Percentiles rank a stretch among this genome's conserved stretches.
These are phyloP conservation scores for Triplophysa yarkandensis DNA, from an alignment of 2,797 vertebrate species.

Conservation along the genomic window DNA sequence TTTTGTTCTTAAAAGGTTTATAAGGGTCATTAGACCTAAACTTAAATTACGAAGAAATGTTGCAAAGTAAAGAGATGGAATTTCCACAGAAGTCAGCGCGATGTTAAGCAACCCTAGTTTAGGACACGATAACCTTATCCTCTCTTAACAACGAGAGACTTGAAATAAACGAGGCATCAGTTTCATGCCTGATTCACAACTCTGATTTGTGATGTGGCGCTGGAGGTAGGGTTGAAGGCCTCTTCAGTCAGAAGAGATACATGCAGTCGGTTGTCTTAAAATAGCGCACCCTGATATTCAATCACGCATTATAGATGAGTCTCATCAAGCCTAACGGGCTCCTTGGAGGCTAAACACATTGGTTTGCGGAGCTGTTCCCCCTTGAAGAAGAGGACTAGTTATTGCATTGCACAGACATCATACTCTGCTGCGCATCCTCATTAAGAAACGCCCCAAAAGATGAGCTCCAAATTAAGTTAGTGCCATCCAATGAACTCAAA, in stretches of 20 bases:
- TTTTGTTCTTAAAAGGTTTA: slow-evolving; percentile 22
- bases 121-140: slow-evolving; percentile 60
- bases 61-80: slow-evolving; percentile 55
- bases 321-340: slow-evolving; percentile 75
- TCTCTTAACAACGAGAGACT: slow-evolving; percentile 54
- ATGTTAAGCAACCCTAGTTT: slow-evolving; percentile 48
- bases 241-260: slow-evolving; percentile 21
- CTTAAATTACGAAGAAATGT: slow-evolving; percentile 50
- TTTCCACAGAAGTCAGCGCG: slow-evolving; percentile 53
- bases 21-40: slow-evolving; percentile 33
- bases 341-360: slow-evolving; percentile 76
- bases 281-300: slow-evolving; percentile 71
- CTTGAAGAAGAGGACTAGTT: slow-evolving; percentile 71
- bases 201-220: slow-evolving; percentile 45
- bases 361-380: slow-evolving; percentile 58
- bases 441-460: slow-evolving; percentile 74
- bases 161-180: slow-evolving; percentile 54
- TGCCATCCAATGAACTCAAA: slow-evolving; percentile 81
- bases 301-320: slow-evolving; percentile 80
- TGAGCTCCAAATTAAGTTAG: slow-evolving; percentile 81
- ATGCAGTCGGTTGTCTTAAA: slow-evolving; percentile 17
- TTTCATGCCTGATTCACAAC: slow-evolving; percentile 46
- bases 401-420: slow-evolving; percentile 70
- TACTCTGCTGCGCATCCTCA: slow-evolving; percentile 74
- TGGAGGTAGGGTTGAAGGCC: slow-evolving; percentile 40